These are phyloP conservation scores for Drosophila infuscata DNA, from an alignment of 2,888 invertebrate species.

Conservation along the genomic window DNA sequence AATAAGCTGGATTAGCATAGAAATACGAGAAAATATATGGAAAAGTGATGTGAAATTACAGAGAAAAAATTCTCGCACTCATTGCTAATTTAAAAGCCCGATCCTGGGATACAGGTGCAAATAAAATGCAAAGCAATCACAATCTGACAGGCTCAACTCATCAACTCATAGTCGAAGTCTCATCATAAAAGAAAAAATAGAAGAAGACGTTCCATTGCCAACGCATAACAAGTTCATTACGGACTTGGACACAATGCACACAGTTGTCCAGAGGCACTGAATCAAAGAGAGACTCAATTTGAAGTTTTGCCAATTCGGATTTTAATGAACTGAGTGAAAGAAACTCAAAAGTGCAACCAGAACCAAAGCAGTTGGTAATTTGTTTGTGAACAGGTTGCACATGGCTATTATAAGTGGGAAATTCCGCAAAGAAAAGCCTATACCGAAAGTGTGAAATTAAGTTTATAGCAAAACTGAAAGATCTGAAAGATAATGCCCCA, in stretches of 20 bases:
- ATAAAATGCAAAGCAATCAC: neutral
- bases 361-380: conserved; percentile 7
- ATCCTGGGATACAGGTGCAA: neutral
- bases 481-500: conserved; percentile 29
- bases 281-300: conserved; percentile 39
- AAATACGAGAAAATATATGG: neutral
- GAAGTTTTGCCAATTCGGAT: conserved; percentile 47
- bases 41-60: too few relatives aligned
- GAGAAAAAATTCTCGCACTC: neutral
- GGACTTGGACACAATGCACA: conserved; percentile 32
- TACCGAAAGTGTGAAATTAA: conserved; percentile 31
- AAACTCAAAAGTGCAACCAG: neutral
- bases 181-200: conserved; percentile 19
- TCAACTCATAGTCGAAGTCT: conserved; percentile 6
- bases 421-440: conserved; percentile 23
- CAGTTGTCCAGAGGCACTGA: conserved; percentile 22
- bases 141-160: neutral
- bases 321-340: conserved; percentile 46
- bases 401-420: conserved; percentile 2
- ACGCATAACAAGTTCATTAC: conserved; percentile 60
- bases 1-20: neutral
- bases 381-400: neutral
- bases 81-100: neutral
- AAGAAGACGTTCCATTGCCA: conserved; percentile 34
- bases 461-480: conserved; percentile 7